Evolutionary conservation across 2,888 invertebrate genomes (phyloP), one percentile per base, ranked within the genome.

Genomic region (Carterocephalus palaemon): DNA sequence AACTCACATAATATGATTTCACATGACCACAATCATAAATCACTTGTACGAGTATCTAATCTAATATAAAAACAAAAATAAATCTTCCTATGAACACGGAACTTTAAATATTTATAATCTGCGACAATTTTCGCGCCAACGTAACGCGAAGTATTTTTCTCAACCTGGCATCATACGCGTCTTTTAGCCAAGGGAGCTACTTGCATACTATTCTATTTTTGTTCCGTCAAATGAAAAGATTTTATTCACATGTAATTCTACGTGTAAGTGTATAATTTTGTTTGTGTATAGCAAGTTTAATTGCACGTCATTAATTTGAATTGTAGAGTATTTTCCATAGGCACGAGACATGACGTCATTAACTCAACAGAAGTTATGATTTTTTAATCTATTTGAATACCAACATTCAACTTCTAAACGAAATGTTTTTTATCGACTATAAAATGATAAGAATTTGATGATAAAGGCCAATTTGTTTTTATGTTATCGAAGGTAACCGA

Each of bases 141-240:
- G 24, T 49, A 52, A 52, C 42, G 24, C 50, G 52, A 52, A 55
- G 54, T 54, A 59, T 61, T 62, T 65, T 59, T 56, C 49, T 57
- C 43, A 50, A 50, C 56, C 60, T 59, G 60, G 59, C 61, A 60
- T 60, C 61, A 60, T 60, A 55, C 59, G 64, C 79, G 76, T 75
- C 76, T 56, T 56, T 54, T 52, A 66, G 59, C 64, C 62, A 49
- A 66, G 66, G 57, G 60, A 55, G 70, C 62, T 67, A 63, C 63
- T 64, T 67, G 63, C 70, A 69, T 63, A 82, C 83, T 84, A 74
- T 65, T 79, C 81, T 83, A 83, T 82, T 81, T 82, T 68, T 62
- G 68, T 63, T 58, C 56, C 57, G 56, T 61, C 55, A 68, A 75
- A 72, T 64, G 60, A 69, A 73, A 72, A 73, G 59, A 65, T 64